Evolutionary conservation across 2,888 invertebrate genomes (phyloP), one percentile per base, ranked within the genome.

Genomic region (Napeogenes sylphis): DNA sequence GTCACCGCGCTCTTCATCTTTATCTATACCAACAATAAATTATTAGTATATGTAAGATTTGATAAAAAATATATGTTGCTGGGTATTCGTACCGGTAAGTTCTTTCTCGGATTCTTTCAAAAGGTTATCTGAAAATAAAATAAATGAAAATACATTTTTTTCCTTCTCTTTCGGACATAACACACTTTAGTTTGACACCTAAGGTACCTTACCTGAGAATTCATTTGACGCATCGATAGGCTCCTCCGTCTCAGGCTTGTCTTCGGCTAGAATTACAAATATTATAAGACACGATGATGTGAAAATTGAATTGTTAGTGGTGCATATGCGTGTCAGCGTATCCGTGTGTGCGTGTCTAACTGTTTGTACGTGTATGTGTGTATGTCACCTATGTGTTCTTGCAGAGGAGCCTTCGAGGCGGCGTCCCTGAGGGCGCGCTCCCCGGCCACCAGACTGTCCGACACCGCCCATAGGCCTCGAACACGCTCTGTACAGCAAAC

Each of bases 371-470:
- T 70, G 45, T 69, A 14, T 76, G 30, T 51, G 51, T 30, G 68
- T 68, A 0, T 86, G 85, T 0, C 75, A 68, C 35, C 71, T 76
- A 4, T 73, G 56, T 64, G 80, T 78, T 64, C 54, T 70, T 13
- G 61, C 58, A 14, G 61, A 6, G 55, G 58, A 66, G 87, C 78
- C 83, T 85, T 86, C 69, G 80, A 81, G 63, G 90, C 91, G 56
- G 88, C 87, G 63, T 91, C 91, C 2, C 89, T 76, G n/a, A 90
- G 73, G 83, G 90, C 83, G 74, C 88, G 86, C 79, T 91, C 91
- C 0, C 85, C 90, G 0, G 74, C 68, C 58, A 88, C 83, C 1
- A 90, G 78, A 45, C 83, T 80, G 70, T 91, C 91, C 0, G 86
- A 84, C 33, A 88, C 85, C 21, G 72, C 71, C 91, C 91, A 91